A percentile compares a stretch with the other conserved stretches of the same genome.
Evolutionary conservation across 2,113 vertebrate genomes (phyloP).

Genomic region (Montifringilla adamsi): DNA sequence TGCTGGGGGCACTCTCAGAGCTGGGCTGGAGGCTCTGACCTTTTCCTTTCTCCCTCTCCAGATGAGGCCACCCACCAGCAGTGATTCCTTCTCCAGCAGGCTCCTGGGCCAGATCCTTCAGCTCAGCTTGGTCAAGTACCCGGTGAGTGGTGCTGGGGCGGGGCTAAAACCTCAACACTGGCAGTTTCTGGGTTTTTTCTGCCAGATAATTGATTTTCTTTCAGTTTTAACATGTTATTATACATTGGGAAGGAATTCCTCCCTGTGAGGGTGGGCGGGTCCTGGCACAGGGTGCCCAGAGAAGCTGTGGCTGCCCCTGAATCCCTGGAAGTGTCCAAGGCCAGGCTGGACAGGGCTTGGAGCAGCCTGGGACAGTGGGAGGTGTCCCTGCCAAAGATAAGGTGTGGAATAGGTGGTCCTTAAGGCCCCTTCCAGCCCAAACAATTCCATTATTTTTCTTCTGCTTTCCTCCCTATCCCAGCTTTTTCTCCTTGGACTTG

Average conservation of each 20-base stretch:
- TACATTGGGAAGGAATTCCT: background rate
- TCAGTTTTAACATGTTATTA: too few relatives aligned
- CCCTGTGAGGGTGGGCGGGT: accelerated
- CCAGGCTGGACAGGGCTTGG: background rate
- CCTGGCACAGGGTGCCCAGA: background rate
- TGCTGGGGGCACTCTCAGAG: accelerated
- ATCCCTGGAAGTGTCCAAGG: background rate
- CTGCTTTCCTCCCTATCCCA: background rate
- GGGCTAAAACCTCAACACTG: background rate
- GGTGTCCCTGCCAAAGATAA: background rate
- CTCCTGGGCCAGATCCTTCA: background rate
- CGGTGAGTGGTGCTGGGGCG: background rate
- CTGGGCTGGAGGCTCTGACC: background rate
- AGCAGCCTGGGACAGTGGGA: accelerated
- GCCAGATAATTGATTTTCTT: accelerated
- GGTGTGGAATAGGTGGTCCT: accelerated
- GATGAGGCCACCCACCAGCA: background rate
- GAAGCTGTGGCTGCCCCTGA: background rate
- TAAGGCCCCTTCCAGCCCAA: too few relatives aligned
- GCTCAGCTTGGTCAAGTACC: background rate
- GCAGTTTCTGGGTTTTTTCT: background rate
- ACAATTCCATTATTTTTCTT: background rate
- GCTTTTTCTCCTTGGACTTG: background rate
- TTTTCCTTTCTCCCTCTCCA: background rate
- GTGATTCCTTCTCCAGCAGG: background rate